phyloP scores from a whole-genome alignment of 1,140 invertebrate genomes.

The Calephelis nemesis region DNA sequence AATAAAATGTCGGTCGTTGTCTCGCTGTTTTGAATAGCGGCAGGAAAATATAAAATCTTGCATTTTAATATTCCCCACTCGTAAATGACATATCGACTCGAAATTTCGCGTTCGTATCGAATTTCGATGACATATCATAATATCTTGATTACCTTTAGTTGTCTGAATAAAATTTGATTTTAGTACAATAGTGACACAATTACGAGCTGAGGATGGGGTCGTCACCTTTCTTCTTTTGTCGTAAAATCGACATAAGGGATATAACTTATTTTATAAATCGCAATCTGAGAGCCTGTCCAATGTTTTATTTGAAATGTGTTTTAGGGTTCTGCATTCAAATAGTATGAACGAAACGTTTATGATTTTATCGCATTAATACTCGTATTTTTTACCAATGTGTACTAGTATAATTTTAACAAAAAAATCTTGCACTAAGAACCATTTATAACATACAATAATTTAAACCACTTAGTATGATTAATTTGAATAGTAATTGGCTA shows the following conservation, averaged over 20 bases:
- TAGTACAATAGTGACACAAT: background rate
- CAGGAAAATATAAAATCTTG: conserved; percentile 13
- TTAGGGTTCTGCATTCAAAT: too few relatives aligned
- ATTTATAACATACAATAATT: too few relatives aligned
- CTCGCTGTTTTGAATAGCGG: background rate
- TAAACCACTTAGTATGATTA: too few relatives aligned
- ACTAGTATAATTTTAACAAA: too few relatives aligned
- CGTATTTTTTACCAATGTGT: too few relatives aligned
- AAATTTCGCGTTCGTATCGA: background rate
- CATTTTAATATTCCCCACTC: background rate
- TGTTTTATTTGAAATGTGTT: background rate
- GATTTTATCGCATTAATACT: too few relatives aligned
- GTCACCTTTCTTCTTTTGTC: conserved; percentile 3
- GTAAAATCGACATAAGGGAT: background rate
- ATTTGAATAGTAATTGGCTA: too few relatives aligned
- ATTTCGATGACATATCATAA: conserved; percentile 20
- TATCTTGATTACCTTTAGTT: too few relatives aligned
- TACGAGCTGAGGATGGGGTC: background rate
- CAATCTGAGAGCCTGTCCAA: background rate
- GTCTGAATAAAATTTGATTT: too few relatives aligned
- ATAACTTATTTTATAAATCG: conserved; percentile 3
- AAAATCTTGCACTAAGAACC: too few relatives aligned
- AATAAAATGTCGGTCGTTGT: too few relatives aligned
- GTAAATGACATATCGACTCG: background rate
- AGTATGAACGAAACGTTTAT: too few relatives aligned